Conservation (phyloP, 2,888 invertebrate species). For the Dugesia japonica region DNA sequence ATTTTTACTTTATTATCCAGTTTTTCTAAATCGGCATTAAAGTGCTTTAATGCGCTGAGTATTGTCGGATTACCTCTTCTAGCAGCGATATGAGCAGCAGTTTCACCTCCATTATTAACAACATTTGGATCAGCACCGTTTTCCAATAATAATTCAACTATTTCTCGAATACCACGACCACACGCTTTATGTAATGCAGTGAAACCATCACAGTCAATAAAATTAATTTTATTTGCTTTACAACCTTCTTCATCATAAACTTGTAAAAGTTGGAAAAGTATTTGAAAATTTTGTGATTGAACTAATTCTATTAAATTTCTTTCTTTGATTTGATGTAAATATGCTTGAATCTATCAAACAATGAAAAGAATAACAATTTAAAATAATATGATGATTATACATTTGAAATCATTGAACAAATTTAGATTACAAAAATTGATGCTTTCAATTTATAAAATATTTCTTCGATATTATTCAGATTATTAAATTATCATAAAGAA, state of each 20-base stretch:
- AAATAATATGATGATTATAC: too few relatives aligned
- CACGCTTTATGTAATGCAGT: not conserved
- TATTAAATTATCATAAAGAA: too few relatives aligned
- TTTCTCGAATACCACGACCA: not conserved
- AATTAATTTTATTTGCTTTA: not conserved
- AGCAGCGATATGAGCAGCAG: not conserved
- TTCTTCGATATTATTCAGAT: too few relatives aligned
- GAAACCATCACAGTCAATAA: not conserved
- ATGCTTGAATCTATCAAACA: not conserved
- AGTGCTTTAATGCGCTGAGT: not conserved
- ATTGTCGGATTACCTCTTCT: conserved; percentile 5
- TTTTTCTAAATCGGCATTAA: not conserved
- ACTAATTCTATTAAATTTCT: not conserved
- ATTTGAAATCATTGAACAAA: too few relatives aligned
- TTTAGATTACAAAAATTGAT: too few relatives aligned
- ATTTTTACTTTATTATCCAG: not conserved
- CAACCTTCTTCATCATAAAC: not conserved
- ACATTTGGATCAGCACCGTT: not conserved
- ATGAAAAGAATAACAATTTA: too few relatives aligned
- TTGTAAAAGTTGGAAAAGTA: not conserved
- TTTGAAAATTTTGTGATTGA: not conserved
- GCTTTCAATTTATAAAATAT: too few relatives aligned
- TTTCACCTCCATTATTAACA: not conserved
- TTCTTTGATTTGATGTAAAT: not conserved
- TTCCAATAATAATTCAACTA: not conserved